Conservation (phyloP, 37 sponge, comb jelly and placozoan species). For the Diacarnus erythraeanus region DNA sequence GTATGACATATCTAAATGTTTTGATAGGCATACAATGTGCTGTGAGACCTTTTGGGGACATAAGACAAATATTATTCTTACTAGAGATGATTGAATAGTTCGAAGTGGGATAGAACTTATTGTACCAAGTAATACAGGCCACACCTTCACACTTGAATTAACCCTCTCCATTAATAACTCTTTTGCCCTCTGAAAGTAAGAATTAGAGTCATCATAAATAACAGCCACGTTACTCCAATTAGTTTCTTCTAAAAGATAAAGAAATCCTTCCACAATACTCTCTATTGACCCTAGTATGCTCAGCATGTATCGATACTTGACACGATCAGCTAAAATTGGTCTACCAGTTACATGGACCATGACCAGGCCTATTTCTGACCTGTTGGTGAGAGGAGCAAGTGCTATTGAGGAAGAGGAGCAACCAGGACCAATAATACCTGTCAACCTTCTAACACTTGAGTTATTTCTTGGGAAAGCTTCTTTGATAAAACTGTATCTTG, state of each 20-base stretch:
- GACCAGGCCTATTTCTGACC: conserved; percentile 6
- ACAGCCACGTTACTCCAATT: conserved; percentile 14
- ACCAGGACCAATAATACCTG: conserved; percentile 36
- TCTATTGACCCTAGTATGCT: conserved; percentile 16
- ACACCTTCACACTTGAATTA: neutral
- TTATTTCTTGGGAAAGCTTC: neutral
- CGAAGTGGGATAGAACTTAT: neutral
- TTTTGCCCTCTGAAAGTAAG: neutral
- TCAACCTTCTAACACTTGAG: neutral
- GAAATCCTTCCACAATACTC: neutral
- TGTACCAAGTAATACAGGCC: neutral
- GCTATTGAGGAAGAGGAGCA: conserved; percentile 28
- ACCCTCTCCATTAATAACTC: neutral
- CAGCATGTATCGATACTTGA: conserved; percentile 4
- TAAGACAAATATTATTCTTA: conserved; percentile 16
- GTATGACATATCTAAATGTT: conserved; percentile 1
- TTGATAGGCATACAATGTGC: conserved; percentile 8
- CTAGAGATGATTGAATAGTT: neutral
- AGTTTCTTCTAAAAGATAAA: neutral
- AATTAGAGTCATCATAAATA: conserved; percentile 5
- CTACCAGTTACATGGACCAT: conserved; percentile 22
- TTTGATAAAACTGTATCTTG: neutral
- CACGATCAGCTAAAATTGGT: conserved; percentile 3
- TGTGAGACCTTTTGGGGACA: neutral
- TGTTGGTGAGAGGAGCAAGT: neutral